These are phyloP conservation scores for Imbricaverruca yamaguchii DNA, from an alignment of 2,888 invertebrate genomes.

Conservation along the genomic window DNA sequence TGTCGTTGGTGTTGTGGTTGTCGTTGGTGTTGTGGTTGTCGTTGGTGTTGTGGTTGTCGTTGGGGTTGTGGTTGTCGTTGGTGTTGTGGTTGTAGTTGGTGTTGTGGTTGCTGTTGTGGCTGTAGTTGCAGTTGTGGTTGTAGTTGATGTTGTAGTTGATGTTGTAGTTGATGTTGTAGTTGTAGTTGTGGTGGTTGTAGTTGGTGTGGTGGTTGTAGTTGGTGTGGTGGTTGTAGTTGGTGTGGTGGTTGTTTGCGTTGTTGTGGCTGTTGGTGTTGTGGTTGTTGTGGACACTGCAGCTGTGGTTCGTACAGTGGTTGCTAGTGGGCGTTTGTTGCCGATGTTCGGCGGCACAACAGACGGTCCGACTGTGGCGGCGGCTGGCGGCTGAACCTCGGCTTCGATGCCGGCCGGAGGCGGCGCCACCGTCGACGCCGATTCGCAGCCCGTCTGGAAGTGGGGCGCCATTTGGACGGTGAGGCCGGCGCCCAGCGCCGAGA, in stretches of 20 bases:
- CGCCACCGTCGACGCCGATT: not conserved
- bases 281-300: not conserved
- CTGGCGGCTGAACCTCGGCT: not conserved
- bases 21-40: not conserved
- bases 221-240: not conserved
- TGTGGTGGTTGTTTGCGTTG: not conserved
- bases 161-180: not conserved
- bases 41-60: not conserved
- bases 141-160: not conserved
- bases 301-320: not conserved
- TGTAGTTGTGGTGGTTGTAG: not conserved
- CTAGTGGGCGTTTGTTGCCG: not conserved
- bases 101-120: not conserved
- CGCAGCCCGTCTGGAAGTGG: not conserved
- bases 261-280: not conserved
- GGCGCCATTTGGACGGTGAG: not conserved
- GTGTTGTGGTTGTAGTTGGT: not conserved
- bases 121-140: not conserved
- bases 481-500: not conserved
- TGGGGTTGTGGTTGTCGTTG: not conserved
- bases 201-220: not conserved
- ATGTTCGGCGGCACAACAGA: not conserved
- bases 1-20: not conserved
- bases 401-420: not conserved
- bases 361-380: not conserved